These are phyloP conservation scores for Natrix natrix DNA, from an alignment of 2,797 vertebrate genomes.

Conservation along the genomic window DNA sequence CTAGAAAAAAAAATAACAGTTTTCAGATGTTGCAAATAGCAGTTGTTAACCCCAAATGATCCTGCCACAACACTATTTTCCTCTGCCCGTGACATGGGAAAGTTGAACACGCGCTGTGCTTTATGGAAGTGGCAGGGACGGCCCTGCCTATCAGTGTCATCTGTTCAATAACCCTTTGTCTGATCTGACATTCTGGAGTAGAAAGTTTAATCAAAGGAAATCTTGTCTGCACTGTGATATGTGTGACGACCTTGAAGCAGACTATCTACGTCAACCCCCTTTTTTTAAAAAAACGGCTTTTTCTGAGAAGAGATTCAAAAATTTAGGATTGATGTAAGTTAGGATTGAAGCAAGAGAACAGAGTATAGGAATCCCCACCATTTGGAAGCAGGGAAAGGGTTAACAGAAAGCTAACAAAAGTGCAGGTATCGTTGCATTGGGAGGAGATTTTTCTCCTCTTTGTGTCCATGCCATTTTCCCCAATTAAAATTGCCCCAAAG, in stretches of 20 bases:
- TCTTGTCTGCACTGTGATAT: not conserved
- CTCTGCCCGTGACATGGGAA: slow-evolving; percentile 44
- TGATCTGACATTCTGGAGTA: accelerated
- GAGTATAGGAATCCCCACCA: not conserved
- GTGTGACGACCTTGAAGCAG: not conserved
- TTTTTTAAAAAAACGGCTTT: not conserved
- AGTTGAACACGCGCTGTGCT: slow-evolving; percentile 59
- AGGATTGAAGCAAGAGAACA: not conserved
- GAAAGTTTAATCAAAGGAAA: not conserved
- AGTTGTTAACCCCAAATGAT: slow-evolving; percentile 67
- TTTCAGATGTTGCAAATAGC: slow-evolving; percentile 75
- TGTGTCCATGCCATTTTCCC: not conserved
- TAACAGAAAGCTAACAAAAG: not conserved
- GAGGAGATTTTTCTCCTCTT: not conserved
- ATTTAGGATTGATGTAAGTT: not conserved
- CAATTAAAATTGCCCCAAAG: not conserved
- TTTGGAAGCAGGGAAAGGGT: not conserved
- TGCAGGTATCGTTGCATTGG: not conserved
- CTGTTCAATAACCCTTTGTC: not conserved
- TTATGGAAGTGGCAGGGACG: slow-evolving; percentile 42
- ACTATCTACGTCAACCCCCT: not conserved
- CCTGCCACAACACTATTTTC: slow-evolving; percentile 59
- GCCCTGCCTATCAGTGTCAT: slow-evolving; percentile 12
- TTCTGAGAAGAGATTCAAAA: not conserved
- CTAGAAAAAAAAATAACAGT: slow-evolving; percentile 70